Evolutionary conservation across 2,797 vertebrate genomes (phyloP).

Genomic region (Oreochromis mossambicus): DNA sequence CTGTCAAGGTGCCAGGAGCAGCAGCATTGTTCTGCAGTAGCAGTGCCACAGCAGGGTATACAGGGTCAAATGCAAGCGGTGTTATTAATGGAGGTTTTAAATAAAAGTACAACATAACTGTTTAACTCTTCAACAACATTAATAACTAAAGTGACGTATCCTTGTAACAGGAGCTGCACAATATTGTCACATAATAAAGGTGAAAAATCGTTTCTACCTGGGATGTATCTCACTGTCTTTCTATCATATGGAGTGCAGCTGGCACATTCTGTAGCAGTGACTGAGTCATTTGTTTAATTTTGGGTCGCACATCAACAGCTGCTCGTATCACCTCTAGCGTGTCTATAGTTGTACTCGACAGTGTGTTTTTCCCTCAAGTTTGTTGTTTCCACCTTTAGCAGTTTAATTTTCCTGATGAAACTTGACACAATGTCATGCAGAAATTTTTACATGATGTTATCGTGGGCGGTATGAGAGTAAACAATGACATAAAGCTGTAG

Average conservation of each 20-base stretch:
- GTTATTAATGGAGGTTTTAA: not conserved
- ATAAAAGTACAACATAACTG: not conserved
- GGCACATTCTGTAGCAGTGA: not conserved
- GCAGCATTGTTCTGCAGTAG: not conserved
- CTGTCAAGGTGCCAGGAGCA: not conserved
- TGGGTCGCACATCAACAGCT: not conserved
- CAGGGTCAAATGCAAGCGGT: not conserved
- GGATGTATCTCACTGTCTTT: not conserved
- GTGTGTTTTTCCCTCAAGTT: not conserved
- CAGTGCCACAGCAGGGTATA: rapidly evolving
- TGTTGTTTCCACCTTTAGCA: not conserved
- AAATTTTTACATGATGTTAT: not conserved
- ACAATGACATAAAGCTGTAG: not conserved
- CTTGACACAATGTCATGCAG: not conserved
- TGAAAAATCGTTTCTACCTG: not conserved
- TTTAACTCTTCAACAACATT: not conserved
- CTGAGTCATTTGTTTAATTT: not conserved
- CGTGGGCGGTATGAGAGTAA: not conserved
- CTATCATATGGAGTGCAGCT: not conserved
- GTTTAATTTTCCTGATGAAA: not conserved
- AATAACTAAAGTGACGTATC: not conserved
- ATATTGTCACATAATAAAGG: not conserved
- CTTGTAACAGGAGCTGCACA: not conserved
- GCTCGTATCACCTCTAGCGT: not conserved
- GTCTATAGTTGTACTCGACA: not conserved